Conservation (phyloP, 2,113 vertebrate genomes). For the Takifugu flavidus region DNA sequence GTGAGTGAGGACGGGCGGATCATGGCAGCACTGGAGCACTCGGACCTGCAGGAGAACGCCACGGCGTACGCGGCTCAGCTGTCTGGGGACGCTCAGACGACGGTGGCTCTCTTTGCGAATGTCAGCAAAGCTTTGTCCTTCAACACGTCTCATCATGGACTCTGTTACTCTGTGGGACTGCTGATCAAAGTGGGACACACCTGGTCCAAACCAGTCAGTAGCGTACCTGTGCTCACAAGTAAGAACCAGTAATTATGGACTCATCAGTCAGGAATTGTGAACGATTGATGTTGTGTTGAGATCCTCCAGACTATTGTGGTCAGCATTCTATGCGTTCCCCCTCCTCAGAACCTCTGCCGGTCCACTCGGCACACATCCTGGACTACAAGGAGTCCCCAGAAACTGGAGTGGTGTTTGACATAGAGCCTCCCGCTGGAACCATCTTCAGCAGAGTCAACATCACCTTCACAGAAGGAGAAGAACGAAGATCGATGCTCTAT, state of each 20-base stretch:
- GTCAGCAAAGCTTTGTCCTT: conserved; percentile 80
- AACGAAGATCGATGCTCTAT: conserved; percentile 85
- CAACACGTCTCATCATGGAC: conserved; percentile 86
- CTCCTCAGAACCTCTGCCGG: conserved; percentile 85
- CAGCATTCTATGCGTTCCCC: background rate
- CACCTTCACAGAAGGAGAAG: conserved; percentile 88
- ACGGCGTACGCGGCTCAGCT: conserved; percentile 85
- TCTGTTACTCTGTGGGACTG: conserved; percentile 86
- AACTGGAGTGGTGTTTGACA: conserved; percentile 91
- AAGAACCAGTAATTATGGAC: background rate
- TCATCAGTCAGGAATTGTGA: too few species aligned
- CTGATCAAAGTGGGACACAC: conserved; percentile 71
- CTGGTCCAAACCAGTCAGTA: conserved; percentile 80
- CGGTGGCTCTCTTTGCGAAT: conserved; percentile 82
- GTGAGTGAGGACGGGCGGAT: conserved; percentile 80
- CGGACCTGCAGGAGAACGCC: conserved; percentile 78
- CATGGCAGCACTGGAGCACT: conserved; percentile 76
- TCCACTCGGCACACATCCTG: conserved; percentile 82
- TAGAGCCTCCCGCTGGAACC: conserved; percentile 86
- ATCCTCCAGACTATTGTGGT: background rate
- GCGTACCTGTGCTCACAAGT: conserved; percentile 87
- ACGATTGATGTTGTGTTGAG: too few species aligned
- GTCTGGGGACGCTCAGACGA: conserved; percentile 84
- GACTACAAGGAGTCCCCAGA: conserved; percentile 91
- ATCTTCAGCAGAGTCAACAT: conserved; percentile 95